Evolutionary conservation across 2,113 vertebrate species (phyloP), one percentile per base, ranked within the genome.

Genomic region (Zosterops japonicus): DNA sequence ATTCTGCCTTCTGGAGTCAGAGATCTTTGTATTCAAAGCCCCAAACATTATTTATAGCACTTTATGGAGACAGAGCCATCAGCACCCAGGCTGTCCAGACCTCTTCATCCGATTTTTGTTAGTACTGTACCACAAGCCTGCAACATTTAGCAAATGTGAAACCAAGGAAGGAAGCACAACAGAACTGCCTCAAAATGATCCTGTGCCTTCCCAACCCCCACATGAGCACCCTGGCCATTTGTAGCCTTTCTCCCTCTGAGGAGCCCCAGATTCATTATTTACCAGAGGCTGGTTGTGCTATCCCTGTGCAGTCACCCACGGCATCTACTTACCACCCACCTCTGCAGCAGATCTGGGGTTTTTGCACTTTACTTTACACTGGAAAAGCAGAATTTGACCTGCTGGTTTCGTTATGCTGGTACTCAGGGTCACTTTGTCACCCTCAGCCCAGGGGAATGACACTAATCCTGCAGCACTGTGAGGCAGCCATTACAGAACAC

Each of bases 21-120:
- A 87, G 52, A 94, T 95, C 93, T 92, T 95, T 70, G 77, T 87
- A 87, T 75, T 87, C 95, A 95, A 96, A 96, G 94, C 64, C 76
- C 69, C 77, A 92, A 16, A 75, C 52, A 65, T 81, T 97, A 96
- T 97, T 95, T 90, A 95, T 87, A 96, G 89, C 21, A 11, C 28
- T 92, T 94, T 46, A 70, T 81, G 83, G 86, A 94, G 83, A 95
- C 94, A 95, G 89, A 93, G 52, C 80, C 95, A 97, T 95, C 94
- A 94, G 83, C 91, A 71, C 52, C 52, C 86, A 31, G 89, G 52
- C 91, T 87, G 64, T 56, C 72, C 93, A 92, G 89, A 78, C 68
- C 64, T 56, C 80, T 90, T 81, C 91, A 94, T 95, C 77, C 83
- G 8, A 95, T 92, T 88, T 95, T 90, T 14, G 80, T 96, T 92